Percentiles rank a stretch among this genome's conserved stretches.
Evolutionary conservation across 2,113 vertebrate species (phyloP).

Genomic region (Hucho hucho): DNA sequence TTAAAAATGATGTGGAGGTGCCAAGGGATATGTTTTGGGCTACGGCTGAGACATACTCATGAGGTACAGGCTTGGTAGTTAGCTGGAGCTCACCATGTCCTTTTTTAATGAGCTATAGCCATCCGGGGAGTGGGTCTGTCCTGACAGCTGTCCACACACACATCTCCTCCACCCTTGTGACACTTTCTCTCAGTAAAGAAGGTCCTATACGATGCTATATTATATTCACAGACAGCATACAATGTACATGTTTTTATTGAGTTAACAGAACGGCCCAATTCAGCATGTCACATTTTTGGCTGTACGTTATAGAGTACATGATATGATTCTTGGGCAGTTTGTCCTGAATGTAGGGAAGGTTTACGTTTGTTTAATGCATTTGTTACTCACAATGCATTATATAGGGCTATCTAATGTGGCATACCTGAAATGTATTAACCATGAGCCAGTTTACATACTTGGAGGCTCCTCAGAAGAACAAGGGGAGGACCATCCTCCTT

Average conservation of each 20-base stretch:
- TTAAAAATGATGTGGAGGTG: slow-evolving; percentile 57
- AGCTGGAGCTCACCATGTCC: not conserved
- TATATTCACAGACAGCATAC: not conserved
- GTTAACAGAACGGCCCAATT: not conserved
- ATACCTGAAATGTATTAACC: not conserved
- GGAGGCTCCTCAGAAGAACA: no score
- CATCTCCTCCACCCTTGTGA: slow-evolving; percentile 12
- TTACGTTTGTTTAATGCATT: not conserved
- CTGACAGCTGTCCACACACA: slow-evolving; percentile 63
- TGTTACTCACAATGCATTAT: no score
- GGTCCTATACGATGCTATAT: not conserved
- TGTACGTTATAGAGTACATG: no score
- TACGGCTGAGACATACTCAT: not conserved
- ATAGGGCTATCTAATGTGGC: no score
- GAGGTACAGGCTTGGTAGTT: not conserved
- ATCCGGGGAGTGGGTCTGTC: slow-evolving; percentile 59
- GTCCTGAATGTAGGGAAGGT: no score
- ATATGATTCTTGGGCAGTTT: no score
- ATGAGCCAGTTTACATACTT: not conserved
- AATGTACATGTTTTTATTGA: not conserved
- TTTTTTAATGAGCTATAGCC: slow-evolving; percentile 59
- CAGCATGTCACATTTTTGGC: not conserved
- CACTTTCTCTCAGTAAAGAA: not conserved
- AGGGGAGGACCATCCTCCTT: no score
- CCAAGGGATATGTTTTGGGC: slow-evolving; percentile 29